Evolutionary conservation across 2,113 vertebrate species (phyloP), one percentile per base, ranked within the genome.

Genomic region (Smithornis capensis): DNA sequence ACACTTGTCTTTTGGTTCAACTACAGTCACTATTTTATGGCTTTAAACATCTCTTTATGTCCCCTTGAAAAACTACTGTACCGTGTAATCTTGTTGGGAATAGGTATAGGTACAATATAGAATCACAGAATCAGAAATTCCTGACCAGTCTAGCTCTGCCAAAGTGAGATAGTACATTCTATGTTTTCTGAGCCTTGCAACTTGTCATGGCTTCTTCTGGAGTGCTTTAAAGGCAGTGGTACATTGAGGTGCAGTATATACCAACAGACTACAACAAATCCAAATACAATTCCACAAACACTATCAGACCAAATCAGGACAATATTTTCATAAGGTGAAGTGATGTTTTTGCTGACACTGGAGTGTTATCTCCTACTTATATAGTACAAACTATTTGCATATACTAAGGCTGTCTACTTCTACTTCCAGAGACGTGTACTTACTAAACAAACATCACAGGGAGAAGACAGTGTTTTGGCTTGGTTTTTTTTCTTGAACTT

Each of bases 1-100:
- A 0, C 3, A 8, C 15, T 28, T n/a, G n/a, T n/a, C n/a, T n/a
- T n/a, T n/a, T n/a, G n/a, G 2, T 8, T 13, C 13, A 59, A 49
- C 14, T 31, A 44, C 53, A 31, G 44, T 2, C 9, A 24, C 5
- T 40, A 18, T 35, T 84, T 31, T n/a, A 12, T 35, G 5, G 5
- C 14, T 55, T 28, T 68, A 64, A 68, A 25, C 3, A 44, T 40
- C 7, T 86, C 12, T 31, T 90, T 82, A 24, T 91, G 15, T 4
- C 6, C 6, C 8, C 19, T 52, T 15, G 29, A 4, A 59, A 83
- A 87, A 68, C 12, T 47, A 27, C 5, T 2, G 9, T 21, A 14
- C 28, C 45, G 9, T 9, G 14, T 85, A 64, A 56, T 64, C 16
- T 80, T 82, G 3, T 24, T 89, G n/a, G 28, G 24, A 92, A 29